Conservation (phyloP, 2,113 vertebrate species). For the Atherinomorus stipes region DNA sequence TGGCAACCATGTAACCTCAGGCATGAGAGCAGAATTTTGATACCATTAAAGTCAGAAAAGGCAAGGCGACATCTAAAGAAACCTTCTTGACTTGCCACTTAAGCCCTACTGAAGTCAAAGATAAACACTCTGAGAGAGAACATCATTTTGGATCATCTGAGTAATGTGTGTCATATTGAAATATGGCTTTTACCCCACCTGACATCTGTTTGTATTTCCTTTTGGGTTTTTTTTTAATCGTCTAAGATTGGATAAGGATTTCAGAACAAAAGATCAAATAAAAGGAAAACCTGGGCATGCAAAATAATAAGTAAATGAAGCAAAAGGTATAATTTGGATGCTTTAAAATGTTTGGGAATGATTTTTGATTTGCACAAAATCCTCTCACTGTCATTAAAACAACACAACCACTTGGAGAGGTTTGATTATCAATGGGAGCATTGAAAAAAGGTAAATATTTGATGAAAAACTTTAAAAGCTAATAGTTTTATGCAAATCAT, state of each 20-base stretch:
- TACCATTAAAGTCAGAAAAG: not conserved
- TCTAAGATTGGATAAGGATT: not conserved
- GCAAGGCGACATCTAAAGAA: not conserved
- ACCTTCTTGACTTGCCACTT: not conserved
- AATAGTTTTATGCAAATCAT: constrained; percentile 18
- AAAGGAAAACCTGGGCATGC: not conserved
- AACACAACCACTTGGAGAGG: constrained; percentile 42
- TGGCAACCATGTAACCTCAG: constrained; percentile 30
- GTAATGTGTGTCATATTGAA: not conserved
- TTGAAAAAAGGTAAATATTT: constrained; percentile 18
- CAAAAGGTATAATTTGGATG: constrained; percentile 6
- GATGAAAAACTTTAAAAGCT: not conserved
- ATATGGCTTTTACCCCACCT: not conserved
- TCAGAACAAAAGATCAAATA: not conserved
- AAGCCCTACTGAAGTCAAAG: not conserved
- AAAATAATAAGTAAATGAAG: constrained; percentile 5
- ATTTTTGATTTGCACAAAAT: constrained; percentile 20
- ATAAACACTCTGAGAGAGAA: constrained; percentile 2
- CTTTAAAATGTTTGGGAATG: constrained; percentile 15
- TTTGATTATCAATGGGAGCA: constrained; percentile 30
- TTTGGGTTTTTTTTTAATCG: not conserved
- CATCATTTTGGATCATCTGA: not conserved
- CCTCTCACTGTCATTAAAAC: constrained; percentile 34
- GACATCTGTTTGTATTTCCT: not conserved
- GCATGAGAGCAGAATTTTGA: constrained; percentile 2